Percentiles rank a stretch among this genome's conserved stretches.
phyloP scores from a whole-genome alignment of 2,797 vertebrate species.

The Rhynchonycteris naso region DNA sequence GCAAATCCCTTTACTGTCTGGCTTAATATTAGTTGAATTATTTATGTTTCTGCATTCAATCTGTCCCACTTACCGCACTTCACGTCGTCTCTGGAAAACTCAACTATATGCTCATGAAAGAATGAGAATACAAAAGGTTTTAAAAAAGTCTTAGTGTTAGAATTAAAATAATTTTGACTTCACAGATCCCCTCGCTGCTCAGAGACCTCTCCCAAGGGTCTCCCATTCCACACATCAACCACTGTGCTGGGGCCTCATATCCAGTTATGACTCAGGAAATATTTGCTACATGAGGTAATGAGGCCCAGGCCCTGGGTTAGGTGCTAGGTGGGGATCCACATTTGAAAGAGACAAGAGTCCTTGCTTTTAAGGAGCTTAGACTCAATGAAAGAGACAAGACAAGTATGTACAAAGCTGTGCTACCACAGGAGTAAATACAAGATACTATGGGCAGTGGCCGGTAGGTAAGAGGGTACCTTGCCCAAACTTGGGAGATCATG shows the following conservation, averaged over 20 bases:
- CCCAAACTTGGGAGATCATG: background rate
- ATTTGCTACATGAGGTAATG: background rate
- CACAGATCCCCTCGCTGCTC: background rate
- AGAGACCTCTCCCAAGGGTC: background rate
- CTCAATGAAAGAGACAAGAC: background rate
- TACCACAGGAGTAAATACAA: background rate
- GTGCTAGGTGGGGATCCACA: background rate
- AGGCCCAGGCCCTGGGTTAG: background rate
- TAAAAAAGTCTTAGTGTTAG: background rate
- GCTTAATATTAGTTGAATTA: background rate
- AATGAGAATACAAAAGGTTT: background rate
- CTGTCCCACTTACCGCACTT: background rate
- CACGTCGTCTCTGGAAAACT: background rate
- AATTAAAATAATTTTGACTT: slow-evolving; percentile 5
- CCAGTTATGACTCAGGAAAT: background rate
- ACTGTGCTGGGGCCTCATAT: background rate
- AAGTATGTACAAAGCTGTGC: background rate
- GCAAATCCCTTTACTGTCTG: slow-evolving; percentile 7
- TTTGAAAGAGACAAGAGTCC: background rate
- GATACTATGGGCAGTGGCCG: background rate
- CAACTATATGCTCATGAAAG: background rate
- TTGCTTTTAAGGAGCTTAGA: background rate
- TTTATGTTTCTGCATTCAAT: slow-evolving; percentile 38
- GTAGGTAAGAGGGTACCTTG: background rate
- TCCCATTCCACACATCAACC: background rate